Percentiles rank a stretch among this genome's conserved stretches.
Conservation (phyloP, 2,113 vertebrate species). For the Syngnathus floridae region DNA sequence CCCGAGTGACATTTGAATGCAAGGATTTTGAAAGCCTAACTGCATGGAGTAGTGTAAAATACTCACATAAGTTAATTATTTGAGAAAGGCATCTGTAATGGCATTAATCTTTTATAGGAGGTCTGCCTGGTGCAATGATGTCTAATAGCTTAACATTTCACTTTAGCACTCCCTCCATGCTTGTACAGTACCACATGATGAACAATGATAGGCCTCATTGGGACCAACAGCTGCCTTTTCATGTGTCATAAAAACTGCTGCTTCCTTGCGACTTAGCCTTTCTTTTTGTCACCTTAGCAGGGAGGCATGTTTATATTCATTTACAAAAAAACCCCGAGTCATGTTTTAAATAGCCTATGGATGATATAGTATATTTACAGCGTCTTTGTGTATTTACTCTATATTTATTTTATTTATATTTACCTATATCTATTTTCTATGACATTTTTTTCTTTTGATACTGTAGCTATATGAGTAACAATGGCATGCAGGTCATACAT, state of each 20-base stretch:
- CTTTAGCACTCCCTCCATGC: conserved; percentile 47
- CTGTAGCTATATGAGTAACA: conserved; percentile 21
- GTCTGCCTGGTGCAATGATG: conserved; percentile 45
- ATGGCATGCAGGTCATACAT: conserved; percentile 65
- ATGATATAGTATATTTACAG: too few relatives aligned
- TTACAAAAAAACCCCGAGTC: background rate
- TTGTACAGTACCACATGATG: conserved; percentile 22
- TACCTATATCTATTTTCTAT: conserved; percentile 26
- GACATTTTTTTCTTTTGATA: conserved; percentile 33
- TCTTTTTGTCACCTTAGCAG: background rate
- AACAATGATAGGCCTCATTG: conserved; percentile 15
- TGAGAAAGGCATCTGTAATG: conserved; percentile 51
- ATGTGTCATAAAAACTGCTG: background rate
- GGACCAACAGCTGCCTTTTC: conserved; percentile 42
- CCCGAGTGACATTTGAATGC: conserved; percentile 65
- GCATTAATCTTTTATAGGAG: conserved; percentile 65
- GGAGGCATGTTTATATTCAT: background rate
- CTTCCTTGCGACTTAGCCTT: background rate
- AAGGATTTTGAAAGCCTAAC: conserved; percentile 52
- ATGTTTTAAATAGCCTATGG: too few relatives aligned
- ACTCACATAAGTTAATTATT: conserved; percentile 69
- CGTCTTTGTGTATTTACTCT: background rate
- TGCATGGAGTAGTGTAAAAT: conserved; percentile 61
- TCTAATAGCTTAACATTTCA: conserved; percentile 66
- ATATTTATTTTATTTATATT: conserved; percentile 10